Percentiles rank a stretch among this genome's conserved stretches.
phyloP scores from a whole-genome alignment of 1,140 invertebrate species.

The Drosophila tani region DNA sequence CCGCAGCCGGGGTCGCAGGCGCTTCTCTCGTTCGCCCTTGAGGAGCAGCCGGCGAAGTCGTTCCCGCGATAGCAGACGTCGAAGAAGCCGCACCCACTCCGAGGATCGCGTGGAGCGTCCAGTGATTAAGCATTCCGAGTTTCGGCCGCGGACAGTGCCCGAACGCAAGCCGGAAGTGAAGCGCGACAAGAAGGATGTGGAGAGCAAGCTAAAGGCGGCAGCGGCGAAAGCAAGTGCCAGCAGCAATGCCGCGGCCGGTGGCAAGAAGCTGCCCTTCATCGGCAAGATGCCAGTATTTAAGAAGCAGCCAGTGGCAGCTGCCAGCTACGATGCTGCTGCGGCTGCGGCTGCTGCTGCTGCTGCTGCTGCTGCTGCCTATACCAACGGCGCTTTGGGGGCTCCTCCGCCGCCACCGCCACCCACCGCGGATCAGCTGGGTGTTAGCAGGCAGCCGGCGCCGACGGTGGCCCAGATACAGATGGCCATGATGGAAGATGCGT shows the following conservation, averaged over 20 bases:
- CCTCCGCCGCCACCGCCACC: constrained; percentile 56
- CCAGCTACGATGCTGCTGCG: constrained; percentile 18
- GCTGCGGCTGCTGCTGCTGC: constrained; percentile 1
- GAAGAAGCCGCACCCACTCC: constrained; percentile 54
- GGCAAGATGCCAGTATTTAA: constrained; percentile 90
- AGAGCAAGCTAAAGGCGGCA: constrained; percentile 40
- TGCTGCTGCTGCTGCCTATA: constrained; percentile 25
- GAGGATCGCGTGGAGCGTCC: constrained; percentile 75
- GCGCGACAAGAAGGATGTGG: constrained; percentile 84
- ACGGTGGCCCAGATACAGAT: constrained; percentile 81
- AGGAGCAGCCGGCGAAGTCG: constrained; percentile 58
- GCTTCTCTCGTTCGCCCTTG: constrained; percentile 51
- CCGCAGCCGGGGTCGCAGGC: constrained; percentile 54
- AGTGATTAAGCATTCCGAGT: constrained; percentile 80
- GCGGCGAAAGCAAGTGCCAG: constrained; percentile 20
- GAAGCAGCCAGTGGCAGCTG: constrained; percentile 85
- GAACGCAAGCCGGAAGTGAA: constrained; percentile 63
- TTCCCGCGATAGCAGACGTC: constrained; percentile 52
- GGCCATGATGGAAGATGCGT: constrained; percentile 84
- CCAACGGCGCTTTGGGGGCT: constrained; percentile 48
- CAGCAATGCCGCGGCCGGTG: constrained; percentile 32
- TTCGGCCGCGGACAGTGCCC: constrained; percentile 67
- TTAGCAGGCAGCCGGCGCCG: constrained; percentile 63
- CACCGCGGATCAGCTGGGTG: constrained; percentile 3
- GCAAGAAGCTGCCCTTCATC: constrained; percentile 89